A percentile compares a stretch with the other conserved stretches of the same genome.
These are phyloP conservation scores for Panthera leo DNA, from an alignment of 2,113 vertebrate genomes.

Conservation along the genomic window DNA sequence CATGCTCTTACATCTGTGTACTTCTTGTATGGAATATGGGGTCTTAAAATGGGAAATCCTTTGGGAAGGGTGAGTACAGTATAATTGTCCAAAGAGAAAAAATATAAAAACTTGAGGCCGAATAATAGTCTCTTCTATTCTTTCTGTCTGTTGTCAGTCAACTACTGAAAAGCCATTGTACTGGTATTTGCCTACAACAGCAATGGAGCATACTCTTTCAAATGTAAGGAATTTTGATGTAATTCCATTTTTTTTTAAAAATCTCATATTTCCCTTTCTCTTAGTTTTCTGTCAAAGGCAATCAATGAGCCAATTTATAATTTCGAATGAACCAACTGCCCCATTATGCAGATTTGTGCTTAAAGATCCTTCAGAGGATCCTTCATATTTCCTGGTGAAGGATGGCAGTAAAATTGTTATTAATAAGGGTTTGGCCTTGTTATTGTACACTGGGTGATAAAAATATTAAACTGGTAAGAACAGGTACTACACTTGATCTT, in stretches of 20 bases:
- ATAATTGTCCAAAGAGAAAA: background rate
- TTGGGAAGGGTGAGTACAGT: background rate
- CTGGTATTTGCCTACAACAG: background rate
- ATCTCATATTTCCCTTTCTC: background rate
- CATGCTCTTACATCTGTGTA: background rate
- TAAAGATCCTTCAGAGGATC: background rate
- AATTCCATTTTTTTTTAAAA: background rate
- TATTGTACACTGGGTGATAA: background rate
- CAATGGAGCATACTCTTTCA: background rate
- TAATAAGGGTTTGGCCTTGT: background rate
- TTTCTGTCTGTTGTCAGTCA: background rate
- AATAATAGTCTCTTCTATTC: background rate
- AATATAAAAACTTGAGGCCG: background rate
- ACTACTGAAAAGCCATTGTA: background rate
- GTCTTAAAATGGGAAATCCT: background rate
- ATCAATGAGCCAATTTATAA: background rate
- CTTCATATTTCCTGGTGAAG: background rate
- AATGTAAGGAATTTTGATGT: background rate
- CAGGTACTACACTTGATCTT: too few relatives aligned
- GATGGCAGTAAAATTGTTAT: background rate
- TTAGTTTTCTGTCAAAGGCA: slow-evolving; percentile 16
- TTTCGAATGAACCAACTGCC: background rate
- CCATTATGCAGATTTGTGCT: background rate
- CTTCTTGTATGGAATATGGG: background rate
- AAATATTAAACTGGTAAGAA: too few relatives aligned